Evolutionary conservation across 2,888 invertebrate species (phyloP), one percentile per base, ranked within the genome.

Genomic region (Dynastes tityus): DNA sequence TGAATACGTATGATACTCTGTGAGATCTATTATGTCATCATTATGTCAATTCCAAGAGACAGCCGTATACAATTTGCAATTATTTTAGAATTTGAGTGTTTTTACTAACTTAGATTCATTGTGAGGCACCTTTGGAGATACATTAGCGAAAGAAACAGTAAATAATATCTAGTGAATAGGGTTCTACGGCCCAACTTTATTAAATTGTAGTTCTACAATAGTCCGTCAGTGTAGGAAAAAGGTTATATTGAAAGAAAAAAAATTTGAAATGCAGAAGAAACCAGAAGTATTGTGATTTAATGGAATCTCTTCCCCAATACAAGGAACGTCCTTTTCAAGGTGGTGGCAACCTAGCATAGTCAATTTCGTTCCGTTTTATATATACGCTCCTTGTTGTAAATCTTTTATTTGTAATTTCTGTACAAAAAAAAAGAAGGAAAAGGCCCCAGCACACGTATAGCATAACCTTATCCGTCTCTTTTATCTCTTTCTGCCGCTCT

Each of bases 331-430:
- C 68, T 29, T 68, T 68, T 68, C 51, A 11, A 32, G 58, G 32
- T 70, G 53, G 53, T 16, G 9, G 51, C 55, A 29, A 37, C 16
- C 22, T 70, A 53, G 65, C 40, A 37, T 40, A 65, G 71, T 53
- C 71, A 71, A 71, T 71, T 55, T 55, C 55, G 16, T 29, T 71
- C 37, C 29, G 29, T 55, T 71, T 71, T 5, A 45, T 45, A 45
- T 45, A 45, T 71, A 58, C 71, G 11, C 55, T 2, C 32, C 29
- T n/a, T 37, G 37, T 71, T 71, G 55, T 71, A 71, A 71, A 71
- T 71, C 71, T 55, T 71, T 71, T 71, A 71, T 71, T 71, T 71
- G 71, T 71, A 71, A 71, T 71, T 71, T 53, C 37, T 53, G 49
- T n/a, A 55, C 13, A 40, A 37, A 51, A 67, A 45, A 68, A 40